Base-by-base conservation (phyloP, 2,888 invertebrate genomes). In the Eurois occulta region DNA sequence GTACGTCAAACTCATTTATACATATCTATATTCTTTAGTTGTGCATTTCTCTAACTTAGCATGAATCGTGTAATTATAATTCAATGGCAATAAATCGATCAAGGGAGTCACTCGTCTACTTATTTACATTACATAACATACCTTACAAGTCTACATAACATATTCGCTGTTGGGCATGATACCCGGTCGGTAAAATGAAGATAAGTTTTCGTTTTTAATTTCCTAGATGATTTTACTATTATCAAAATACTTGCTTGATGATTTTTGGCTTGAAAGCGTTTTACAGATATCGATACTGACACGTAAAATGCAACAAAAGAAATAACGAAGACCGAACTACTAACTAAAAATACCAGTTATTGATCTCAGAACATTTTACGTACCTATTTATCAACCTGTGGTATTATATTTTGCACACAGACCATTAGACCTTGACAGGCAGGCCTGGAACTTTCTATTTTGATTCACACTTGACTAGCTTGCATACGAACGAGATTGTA, bases 381-480 rank as follows among this genome's bases (percentile, higher is more conserved):
- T 62, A 58, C 28, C 24, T 72, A 38, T 55, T 46, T n/a, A 75
- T 73, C 43, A 73, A 72, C 55, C 62, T 70, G 66, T 64, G 58
- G 35, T 84, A 66, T 71, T 67, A 78, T 78, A 64, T 67, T 81
- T 70, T 60, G 65, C 64, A 66, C 60, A 55, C 4, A 78, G 72
- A 80, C 80, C 83, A 83, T 87, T 55, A 77, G 78, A 83, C 87
- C 87, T 86, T 86, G 86, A 72, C 78, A 85, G 78, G 76, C 80
- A 87, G 77, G 75, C 73, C 58, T 32, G 62, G 21, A 66, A 75
- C 87, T 86, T 86, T 86, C 86, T 87, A 87, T 77, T 85, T 74
- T 66, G 85, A 85, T 83, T 78, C 58, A 77, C 77, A 83, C 87
- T 75, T 85, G 75, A 78, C 78, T 83, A 71, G 68, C 77, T 72